Evolutionary conservation across 2,797 vertebrate species (phyloP).

Genomic region (Poecilia wingei): DNA sequence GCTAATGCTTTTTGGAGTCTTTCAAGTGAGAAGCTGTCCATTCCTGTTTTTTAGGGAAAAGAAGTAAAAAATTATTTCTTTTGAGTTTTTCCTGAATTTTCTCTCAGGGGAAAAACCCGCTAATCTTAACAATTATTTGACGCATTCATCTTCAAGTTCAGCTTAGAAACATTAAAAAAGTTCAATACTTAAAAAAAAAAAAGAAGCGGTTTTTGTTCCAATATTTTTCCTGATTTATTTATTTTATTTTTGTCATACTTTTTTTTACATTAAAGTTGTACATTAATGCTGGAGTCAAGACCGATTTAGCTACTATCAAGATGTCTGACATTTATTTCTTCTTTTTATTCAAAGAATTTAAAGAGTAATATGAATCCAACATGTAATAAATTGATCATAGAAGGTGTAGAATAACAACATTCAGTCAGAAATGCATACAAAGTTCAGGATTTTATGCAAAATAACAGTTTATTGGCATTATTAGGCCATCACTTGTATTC

Average conservation of each 20-base stretch:
- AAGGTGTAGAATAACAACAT: too few species aligned
- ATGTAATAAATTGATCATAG: too few species aligned
- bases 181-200: neutral
- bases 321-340: neutral
- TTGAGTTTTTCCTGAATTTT: neutral
- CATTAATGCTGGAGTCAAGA: neutral
- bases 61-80: neutral
- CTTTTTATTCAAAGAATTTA: neutral
- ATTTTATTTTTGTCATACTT: neutral
- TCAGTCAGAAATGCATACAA: too few species aligned
- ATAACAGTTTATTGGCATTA: too few species aligned
- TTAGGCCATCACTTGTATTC: too few species aligned
- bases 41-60: neutral
- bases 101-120: neutral
- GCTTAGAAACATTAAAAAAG: neutral
- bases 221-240: neutral
- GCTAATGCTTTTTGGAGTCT: neutral
- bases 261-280: neutral
- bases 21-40: neutral
- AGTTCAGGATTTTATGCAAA: too few species aligned
- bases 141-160: neutral
- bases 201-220: too few species aligned
- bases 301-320: neutral
- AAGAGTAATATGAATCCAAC: neutral
- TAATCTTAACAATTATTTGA: conserved; percentile 1